Percentiles rank a stretch among this genome's conserved stretches.
These are phyloP conservation scores for Spicauda simplicius DNA, from an alignment of 2,888 invertebrate species.

Conservation along the genomic window DNA sequence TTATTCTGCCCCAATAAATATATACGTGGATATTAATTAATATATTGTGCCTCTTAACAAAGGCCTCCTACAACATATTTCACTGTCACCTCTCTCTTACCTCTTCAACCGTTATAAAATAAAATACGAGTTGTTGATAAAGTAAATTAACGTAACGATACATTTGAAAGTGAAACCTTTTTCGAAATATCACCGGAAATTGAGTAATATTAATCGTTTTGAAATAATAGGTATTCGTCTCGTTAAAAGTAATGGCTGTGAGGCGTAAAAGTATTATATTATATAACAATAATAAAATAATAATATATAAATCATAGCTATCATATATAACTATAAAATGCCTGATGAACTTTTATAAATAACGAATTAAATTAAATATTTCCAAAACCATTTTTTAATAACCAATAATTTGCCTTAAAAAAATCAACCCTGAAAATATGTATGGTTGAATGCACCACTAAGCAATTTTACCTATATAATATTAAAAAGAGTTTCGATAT, in stretches of 20 bases:
- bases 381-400: not conserved
- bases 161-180: constrained; percentile 1
- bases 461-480: no score
- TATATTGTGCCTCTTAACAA: no score
- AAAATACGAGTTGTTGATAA: not conserved
- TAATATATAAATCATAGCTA: not conserved
- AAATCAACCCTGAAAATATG: no score
- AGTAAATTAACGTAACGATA: not conserved
- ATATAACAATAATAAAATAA: not conserved
- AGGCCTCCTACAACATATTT: no score
- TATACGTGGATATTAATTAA: no score
- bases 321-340: not conserved
- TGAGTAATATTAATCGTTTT: constrained; percentile 12
- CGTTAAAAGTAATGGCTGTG: constrained; percentile 15
- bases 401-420: no score
- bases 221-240: constrained; percentile 9
- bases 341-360: not conserved
- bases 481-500: no score
- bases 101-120: no score
- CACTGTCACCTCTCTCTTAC: no score
- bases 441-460: no score
- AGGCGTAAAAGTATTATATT: not conserved
- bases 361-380: not conserved
- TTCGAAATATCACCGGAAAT: constrained; percentile 16
- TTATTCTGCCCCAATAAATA: no score